A percentile compares a stretch with the other conserved stretches of the same genome.
Conservation (phyloP, 2,113 vertebrate species). For the Rafetus swinhoei region DNA sequence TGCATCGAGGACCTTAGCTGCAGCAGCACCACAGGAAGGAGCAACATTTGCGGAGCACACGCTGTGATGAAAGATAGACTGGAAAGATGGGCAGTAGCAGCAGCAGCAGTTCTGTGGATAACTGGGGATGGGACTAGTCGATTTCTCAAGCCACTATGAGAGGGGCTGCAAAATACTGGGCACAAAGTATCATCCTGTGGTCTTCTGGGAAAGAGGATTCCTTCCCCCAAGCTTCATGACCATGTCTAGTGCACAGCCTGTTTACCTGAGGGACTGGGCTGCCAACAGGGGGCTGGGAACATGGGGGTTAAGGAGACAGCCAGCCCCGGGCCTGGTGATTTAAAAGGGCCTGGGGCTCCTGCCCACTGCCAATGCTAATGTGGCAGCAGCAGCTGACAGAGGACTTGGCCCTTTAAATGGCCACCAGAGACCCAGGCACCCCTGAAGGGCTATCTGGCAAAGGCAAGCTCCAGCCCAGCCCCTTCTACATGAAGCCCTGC, state of each 20-base stretch:
- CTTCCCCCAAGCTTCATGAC: not conserved
- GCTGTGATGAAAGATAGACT: not conserved
- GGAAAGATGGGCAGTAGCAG: not conserved
- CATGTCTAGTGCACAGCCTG: not conserved
- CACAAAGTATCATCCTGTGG: not conserved
- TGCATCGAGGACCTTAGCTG: not conserved
- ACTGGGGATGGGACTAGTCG: not conserved
- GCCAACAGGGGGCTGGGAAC: too few relatives aligned
- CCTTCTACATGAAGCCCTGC: too few relatives aligned
- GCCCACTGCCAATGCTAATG: too few relatives aligned
- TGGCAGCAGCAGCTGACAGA: too few relatives aligned
- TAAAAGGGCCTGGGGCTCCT: too few relatives aligned
- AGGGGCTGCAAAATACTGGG: not conserved
- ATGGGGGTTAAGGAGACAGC: too few relatives aligned
- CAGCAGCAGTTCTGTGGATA: not conserved
- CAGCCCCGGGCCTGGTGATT: too few relatives aligned
- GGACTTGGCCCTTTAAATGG: too few relatives aligned
- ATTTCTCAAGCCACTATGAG: not conserved
- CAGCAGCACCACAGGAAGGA: not conserved
- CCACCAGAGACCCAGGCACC: too few relatives aligned
- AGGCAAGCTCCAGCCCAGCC: too few relatives aligned
- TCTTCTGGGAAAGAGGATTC: not conserved
- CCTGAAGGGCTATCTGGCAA: too few relatives aligned
- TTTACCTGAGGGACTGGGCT: not conserved
- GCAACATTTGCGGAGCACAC: not conserved